Percentiles rank a stretch among this genome's conserved stretches.
Evolutionary conservation across 1,140 invertebrate species (phyloP).

Genomic region (Lithobius niger): DNA sequence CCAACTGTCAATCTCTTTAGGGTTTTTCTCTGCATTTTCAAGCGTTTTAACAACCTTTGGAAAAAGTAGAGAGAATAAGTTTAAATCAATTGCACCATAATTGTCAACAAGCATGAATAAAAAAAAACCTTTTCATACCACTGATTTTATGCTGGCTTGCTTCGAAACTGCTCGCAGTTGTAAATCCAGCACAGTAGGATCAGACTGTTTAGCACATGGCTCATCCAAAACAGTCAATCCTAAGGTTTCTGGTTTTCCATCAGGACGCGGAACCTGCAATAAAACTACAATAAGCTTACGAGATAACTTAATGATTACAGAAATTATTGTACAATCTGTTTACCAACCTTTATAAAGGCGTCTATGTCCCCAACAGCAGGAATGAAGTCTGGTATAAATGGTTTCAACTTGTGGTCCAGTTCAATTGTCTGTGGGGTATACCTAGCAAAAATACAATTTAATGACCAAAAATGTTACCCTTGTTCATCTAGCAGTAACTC

Average conservation of each 20-base stretch:
- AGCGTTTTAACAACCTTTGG: conserved; percentile 66
- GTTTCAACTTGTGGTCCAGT: conserved; percentile 74
- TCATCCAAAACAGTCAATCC: conserved; percentile 87
- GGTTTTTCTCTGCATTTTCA: conserved; percentile 68
- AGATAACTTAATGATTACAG: neutral
- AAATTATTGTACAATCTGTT: neutral
- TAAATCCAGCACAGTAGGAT: conserved; percentile 83
- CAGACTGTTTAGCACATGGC: conserved; percentile 85
- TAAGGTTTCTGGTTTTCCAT: conserved; percentile 50
- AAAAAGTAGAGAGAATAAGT: conserved; percentile 2
- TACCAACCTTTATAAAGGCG: conserved; percentile 73
- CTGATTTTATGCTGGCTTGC: conserved; percentile 39
- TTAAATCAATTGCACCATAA: neutral
- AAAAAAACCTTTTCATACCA: conserved; percentile 22
- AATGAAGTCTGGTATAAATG: conserved; percentile 93
- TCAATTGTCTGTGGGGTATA: conserved; percentile 87
- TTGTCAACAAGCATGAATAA: conserved; percentile 1
- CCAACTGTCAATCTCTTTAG: conserved; percentile 82
- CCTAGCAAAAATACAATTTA: no score
- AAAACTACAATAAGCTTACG: neutral
- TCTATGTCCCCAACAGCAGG: conserved; percentile 97
- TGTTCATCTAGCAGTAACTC: no score
- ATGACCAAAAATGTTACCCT: no score
- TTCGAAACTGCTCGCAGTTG: conserved; percentile 76
- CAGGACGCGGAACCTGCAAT: conserved; percentile 54